phyloP scores from a whole-genome alignment of 2,797 vertebrate species.

The Linurgus olivaceus region DNA sequence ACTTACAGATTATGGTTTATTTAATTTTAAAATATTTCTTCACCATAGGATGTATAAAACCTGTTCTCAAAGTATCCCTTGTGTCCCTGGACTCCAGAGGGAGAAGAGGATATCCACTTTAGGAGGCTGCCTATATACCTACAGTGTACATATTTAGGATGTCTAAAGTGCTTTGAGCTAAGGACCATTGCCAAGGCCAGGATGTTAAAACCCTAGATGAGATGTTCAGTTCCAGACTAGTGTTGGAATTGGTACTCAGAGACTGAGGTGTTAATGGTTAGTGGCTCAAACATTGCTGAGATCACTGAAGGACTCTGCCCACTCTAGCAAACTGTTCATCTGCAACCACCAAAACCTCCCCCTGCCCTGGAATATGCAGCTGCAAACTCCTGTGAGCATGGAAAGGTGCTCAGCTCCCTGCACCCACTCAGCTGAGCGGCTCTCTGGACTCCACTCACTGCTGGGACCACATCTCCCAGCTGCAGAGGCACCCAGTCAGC shows the following conservation, averaged over 20 bases:
- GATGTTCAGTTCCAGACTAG: background rate
- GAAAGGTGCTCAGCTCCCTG: background rate
- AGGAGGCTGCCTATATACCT: background rate
- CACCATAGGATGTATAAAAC: background rate
- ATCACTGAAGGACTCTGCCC: background rate
- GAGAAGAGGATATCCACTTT: background rate
- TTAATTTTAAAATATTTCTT: background rate
- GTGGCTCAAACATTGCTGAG: background rate
- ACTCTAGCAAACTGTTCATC: background rate
- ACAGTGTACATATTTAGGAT: background rate
- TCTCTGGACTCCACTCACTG: background rate
- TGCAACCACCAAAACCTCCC: background rate
- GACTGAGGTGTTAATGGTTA: background rate
- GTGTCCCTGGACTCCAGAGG: background rate
- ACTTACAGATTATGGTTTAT: background rate
- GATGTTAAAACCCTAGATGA: background rate
- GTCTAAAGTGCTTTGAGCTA: background rate
- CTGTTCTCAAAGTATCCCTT: background rate
- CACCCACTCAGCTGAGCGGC: rapidly evolving
- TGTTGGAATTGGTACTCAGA: background rate
- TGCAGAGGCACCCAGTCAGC: background rate
- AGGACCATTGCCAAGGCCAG: background rate
- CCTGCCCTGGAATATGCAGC: background rate
- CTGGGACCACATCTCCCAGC: background rate
- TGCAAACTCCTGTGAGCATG: background rate